A percentile compares a stretch with the other conserved stretches of the same genome.
Evolutionary conservation across 2,797 vertebrate genomes (phyloP).

Genomic region (Fringilla coelebs): DNA sequence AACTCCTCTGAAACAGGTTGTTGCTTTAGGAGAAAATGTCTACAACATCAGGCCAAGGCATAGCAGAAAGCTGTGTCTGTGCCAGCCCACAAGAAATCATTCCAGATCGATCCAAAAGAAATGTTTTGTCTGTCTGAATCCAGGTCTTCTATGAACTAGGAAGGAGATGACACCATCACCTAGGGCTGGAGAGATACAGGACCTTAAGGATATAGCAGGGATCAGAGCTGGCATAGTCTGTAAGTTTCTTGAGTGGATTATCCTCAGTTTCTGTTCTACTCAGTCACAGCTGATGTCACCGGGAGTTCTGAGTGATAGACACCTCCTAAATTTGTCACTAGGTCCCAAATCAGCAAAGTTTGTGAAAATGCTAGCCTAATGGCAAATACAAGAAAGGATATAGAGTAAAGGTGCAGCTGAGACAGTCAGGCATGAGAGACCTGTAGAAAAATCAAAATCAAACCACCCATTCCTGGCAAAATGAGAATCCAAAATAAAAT

Average conservation of each 20-base stretch:
- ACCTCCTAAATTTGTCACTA: background rate
- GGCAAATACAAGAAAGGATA: background rate
- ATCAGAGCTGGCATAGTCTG: background rate
- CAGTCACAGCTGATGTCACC: background rate
- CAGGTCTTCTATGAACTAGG: background rate
- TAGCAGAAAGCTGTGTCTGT: background rate
- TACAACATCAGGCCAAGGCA: background rate
- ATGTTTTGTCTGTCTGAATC: background rate
- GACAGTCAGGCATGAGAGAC: background rate
- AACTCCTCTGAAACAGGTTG: background rate
- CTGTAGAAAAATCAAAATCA: background rate
- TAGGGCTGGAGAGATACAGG: background rate
- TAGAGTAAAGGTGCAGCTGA: background rate
- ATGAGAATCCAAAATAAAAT: background rate
- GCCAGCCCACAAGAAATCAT: background rate
- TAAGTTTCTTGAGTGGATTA: background rate
- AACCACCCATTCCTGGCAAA: background rate
- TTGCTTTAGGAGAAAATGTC: background rate
- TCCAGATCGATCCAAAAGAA: background rate
- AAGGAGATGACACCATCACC: background rate
- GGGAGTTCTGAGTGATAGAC: background rate
- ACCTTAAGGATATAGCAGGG: rapidly evolving
- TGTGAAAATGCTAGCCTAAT: background rate
- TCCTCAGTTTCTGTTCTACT: background rate
- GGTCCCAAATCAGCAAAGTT: background rate